A percentile compares a stretch with the other conserved stretches of the same genome.
Conservation (phyloP, 2,113 vertebrate genomes). For the Diadophis punctatus region DNA sequence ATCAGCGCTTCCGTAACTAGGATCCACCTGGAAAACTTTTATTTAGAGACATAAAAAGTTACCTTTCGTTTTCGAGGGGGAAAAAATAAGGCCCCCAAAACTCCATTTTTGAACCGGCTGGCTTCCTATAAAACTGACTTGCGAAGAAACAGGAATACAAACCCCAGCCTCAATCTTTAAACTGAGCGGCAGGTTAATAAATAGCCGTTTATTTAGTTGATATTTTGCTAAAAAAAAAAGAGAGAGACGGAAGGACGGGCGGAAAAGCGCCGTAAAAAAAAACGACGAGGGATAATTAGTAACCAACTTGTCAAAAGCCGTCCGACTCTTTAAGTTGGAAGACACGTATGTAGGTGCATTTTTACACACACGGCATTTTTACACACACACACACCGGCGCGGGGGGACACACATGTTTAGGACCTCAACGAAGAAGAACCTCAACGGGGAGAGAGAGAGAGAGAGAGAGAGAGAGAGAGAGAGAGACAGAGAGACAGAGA, state of each 20-base stretch:
- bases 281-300: constrained; percentile 73
- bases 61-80: background rate
- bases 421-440: too few relatives aligned
- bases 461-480: too few relatives aligned
- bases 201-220: constrained; percentile 61
- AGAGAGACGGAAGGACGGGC: constrained; percentile 59
- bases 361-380: background rate
- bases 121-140: background rate
- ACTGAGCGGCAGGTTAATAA: constrained; percentile 62
- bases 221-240: constrained; percentile 60
- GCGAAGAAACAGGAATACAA: background rate
- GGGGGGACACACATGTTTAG: background rate
- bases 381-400: constrained; percentile 18
- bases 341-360: constrained; percentile 13
- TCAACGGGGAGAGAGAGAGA: too few relatives aligned
- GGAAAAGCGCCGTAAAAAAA: constrained; percentile 68
- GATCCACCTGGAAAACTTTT: background rate
- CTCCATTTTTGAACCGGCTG: background rate
- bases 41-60: background rate
- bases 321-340: constrained; percentile 32
- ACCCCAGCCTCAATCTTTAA: background rate
- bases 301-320: constrained; percentile 68
- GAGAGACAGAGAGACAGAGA: too few relatives aligned
- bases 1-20: background rate
- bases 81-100: too few relatives aligned